Base-by-base conservation (phyloP, 2,113 vertebrate genomes). In the Dicerorhinus sumatrensis region DNA sequence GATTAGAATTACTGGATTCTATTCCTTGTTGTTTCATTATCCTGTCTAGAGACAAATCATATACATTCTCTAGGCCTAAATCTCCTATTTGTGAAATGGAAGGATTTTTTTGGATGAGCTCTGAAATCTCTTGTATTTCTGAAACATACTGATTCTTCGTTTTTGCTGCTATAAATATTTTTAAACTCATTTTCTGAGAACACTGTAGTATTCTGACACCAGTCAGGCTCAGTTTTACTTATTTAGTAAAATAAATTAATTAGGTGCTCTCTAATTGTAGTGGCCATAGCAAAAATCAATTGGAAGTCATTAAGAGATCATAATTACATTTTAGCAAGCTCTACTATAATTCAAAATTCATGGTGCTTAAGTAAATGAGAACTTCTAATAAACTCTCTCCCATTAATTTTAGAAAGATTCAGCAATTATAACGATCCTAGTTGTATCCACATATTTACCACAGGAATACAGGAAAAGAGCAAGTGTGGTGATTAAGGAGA, bases 241-340 rank as follows among this genome's bases (percentile, higher is more conserved):
- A 95, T 93, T 90, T 83, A 97, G 69, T 95, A 23, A 98, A 97
- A 92, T 98, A 94, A 98, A 98, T 98, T 98, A 98, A 89, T 92
- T 98, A 92, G n/a, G 31, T 48, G 29, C 36, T 92, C 13, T 93
- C 89, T 97, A 94, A 98, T 98, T 98, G 89, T 56, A 48, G 31
- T 79, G 93, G 63, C 90, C 92, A 93, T 96, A 98, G 98, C 96
- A 97, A 80, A 98, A 98, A 98, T 98, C 89, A 98, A 98, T 94
- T 97, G 17, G 86, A 98, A 98, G 96, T 94, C 72, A 97, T 51
- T 98, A 81, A 96, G 36, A 96, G 92, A 83, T 96, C 83, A 93
- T 98, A 98, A 98, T 98, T 98, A 98, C 81, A 96, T 95, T 93
- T 95, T 95, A 96, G 91, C 39, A 95, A 85, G 36, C 77, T 97